These are phyloP conservation scores for Scalopus aquaticus DNA, from an alignment of 2,113 vertebrate species.

Conservation along the genomic window DNA sequence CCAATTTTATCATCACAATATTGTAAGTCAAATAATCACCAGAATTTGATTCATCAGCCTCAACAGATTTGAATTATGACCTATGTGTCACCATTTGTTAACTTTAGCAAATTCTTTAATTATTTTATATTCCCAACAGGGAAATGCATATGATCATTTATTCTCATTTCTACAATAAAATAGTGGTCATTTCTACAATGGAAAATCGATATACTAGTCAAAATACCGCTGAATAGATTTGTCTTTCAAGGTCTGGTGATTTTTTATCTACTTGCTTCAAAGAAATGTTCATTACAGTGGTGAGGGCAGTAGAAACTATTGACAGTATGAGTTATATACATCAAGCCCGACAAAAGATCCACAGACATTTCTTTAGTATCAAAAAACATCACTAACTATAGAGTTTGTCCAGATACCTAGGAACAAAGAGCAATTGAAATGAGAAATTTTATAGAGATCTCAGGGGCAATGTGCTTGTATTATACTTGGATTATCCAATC, in stretches of 20 bases:
- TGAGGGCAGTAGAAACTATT: background rate
- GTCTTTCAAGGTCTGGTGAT: background rate
- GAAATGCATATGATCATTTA: background rate
- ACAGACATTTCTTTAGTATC: background rate
- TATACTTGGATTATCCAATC: background rate
- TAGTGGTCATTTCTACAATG: background rate
- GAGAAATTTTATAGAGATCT: background rate
- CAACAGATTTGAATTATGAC: background rate
- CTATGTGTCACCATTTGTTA: background rate
- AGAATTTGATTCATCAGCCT: background rate
- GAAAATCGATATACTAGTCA: background rate
- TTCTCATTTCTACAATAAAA: constrained; percentile 11
- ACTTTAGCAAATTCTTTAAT: background rate
- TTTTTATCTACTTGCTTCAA: constrained; percentile 12
- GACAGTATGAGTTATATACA: background rate
- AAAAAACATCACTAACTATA: background rate
- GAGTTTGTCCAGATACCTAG: background rate
- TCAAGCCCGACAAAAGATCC: background rate
- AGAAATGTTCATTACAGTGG: background rate
- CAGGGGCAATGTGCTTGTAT: background rate
- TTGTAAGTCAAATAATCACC: background rate
- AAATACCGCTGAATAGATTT: constrained; percentile 9
- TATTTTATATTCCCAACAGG: background rate
- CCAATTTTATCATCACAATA: background rate
- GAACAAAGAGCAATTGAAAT: background rate